A percentile compares a stretch with the other conserved stretches of the same genome.
Conservation (phyloP, 2,797 vertebrate species). For the Pyrocephalus nanus region DNA sequence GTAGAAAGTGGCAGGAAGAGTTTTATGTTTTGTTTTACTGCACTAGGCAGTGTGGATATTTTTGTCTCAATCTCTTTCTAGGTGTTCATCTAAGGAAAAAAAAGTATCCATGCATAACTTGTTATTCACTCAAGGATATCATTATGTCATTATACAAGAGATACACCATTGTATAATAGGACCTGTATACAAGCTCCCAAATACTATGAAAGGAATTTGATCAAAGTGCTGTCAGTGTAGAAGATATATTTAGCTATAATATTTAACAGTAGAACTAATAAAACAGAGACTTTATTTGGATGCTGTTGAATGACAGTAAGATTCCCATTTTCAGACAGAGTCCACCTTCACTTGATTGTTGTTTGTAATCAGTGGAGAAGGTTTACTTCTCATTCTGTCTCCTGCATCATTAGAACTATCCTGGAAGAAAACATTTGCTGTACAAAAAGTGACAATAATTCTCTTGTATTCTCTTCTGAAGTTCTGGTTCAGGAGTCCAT, state of each 20-base stretch:
- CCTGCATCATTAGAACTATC: conserved; percentile 89
- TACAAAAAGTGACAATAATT: conserved; percentile 90
- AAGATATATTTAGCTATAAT: background rate
- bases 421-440: conserved; percentile 86
- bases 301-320: background rate
- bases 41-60: background rate
- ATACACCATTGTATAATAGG: background rate
- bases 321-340: conserved; percentile 81
- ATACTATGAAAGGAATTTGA: conserved; percentile 26
- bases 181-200: conserved; percentile 7
- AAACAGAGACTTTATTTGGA: conserved; percentile 2
- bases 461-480: conserved; percentile 94
- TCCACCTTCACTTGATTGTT: conserved; percentile 93
- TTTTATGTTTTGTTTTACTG: background rate
- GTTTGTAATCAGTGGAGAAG: conserved; percentile 88
- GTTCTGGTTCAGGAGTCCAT: conserved; percentile 96
- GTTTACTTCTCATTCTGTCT: conserved; percentile 89
- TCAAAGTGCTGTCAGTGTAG: conserved; percentile 37
- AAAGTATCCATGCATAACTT: background rate
- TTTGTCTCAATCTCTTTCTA: background rate
- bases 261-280: conserved; percentile 18
- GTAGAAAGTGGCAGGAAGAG: background rate
- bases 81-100: background rate
- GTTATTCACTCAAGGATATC: background rate
- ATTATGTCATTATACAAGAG: background rate